Evolutionary conservation across 1,140 invertebrate genomes (phyloP), one percentile per base, ranked within the genome.

Genomic region (Anastatus disparis): DNA sequence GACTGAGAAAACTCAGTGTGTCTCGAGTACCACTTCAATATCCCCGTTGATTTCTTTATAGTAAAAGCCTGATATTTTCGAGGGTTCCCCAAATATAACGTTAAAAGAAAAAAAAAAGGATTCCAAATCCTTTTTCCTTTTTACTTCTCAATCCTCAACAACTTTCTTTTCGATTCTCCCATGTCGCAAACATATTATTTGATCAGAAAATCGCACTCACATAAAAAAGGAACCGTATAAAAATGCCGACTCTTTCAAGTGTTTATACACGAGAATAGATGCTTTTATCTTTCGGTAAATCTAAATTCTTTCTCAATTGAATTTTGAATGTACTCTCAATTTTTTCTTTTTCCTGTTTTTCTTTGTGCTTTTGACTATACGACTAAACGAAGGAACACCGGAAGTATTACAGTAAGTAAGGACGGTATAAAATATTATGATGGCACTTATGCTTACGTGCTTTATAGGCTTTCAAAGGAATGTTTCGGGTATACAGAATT

Each of bases 61-160:
- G n/a, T n/a, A n/a, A n/a, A n/a, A n/a, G n/a, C n/a, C n/a, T n/a
- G n/a, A n/a, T 66, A 35, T 29, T 72, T 68, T 75, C 46, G 66
- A 78, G 76, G 73, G 75, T 71, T 77, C 17, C 72, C 73, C 71
- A 77, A 81, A 81, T 76, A 77, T n/a, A 79, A 73, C 68, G 31
- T 40, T 13, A 61, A 79, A 79, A 74, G n/a, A n/a, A n/a, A n/a
- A n/a, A n/a, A n/a, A n/a, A n/a, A n/a, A n/a, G n/a, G 74, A 74
- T 67, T 73, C 31, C 70, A 9, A 44, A 35, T 52, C 52, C 50
- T 42, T 44, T 52, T 50, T 48, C 31, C 24, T 44, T 44, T 58
- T 35, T 35, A 6, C 31, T 35, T 35, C 10, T 35, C 22, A 26
- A 24, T 55, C 38, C 22, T 20, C 48, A 15, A 63, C 59, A 52